Conservation (phyloP, 1,140 invertebrate species). For the Aporrectodea caliginosa region DNA sequence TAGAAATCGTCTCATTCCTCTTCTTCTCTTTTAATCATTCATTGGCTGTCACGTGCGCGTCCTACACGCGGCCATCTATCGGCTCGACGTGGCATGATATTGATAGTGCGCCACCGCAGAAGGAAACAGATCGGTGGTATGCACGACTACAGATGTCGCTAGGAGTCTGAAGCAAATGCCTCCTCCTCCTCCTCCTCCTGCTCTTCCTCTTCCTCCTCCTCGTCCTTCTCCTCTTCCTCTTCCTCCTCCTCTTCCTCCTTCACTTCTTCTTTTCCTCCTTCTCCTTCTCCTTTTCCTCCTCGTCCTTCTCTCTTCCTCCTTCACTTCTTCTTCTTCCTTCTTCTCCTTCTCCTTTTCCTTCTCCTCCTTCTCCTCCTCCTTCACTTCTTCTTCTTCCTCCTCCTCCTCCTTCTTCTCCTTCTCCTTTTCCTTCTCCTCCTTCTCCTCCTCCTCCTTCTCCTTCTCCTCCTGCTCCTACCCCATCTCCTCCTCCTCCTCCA, state of each 20-base stretch:
- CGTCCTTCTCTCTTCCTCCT: not conserved
- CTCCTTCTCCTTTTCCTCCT: conserved; percentile 60
- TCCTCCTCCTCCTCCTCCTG: not conserved
- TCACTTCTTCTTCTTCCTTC: not conserved
- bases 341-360: not conserved
- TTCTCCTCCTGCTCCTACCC: not conserved
- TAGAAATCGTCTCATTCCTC: too few relatives aligned
- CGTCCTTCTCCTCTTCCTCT: not conserved
- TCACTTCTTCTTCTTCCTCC: not conserved
- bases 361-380: not conserved
- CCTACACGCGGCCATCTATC: not conserved
- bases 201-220: not conserved
- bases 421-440: not conserved
- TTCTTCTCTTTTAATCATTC: too few relatives aligned
- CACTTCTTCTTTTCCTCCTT: not conserved
- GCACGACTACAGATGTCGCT: not conserved
- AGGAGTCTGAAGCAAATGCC: not conserved
- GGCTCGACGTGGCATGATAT: too few relatives aligned
- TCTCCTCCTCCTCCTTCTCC: not conserved
- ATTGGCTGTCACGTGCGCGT: not conserved
- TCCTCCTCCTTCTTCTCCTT: conserved; percentile 61
- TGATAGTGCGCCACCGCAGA: too few relatives aligned
- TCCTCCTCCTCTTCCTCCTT: not conserved
- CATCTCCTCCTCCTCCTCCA: not conserved
- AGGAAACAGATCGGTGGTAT: too few relatives aligned